These are phyloP conservation scores for Nipponacmea schrenckii DNA, from an alignment of 2,888 invertebrate genomes.

Conservation along the genomic window DNA sequence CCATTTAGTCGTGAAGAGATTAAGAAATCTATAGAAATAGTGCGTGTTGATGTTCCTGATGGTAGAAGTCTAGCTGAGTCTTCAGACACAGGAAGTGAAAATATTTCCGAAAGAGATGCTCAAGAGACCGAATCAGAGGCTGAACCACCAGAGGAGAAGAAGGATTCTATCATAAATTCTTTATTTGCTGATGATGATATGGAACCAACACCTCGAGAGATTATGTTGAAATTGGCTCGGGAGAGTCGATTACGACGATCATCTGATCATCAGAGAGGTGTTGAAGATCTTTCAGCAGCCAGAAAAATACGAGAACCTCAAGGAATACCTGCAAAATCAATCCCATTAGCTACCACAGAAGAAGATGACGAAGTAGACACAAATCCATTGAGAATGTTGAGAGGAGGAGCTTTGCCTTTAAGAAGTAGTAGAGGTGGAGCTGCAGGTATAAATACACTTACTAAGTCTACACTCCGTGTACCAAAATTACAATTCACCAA, in stretches of 20 bases:
- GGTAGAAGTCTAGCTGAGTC: not conserved
- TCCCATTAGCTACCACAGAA: slow-evolving; percentile 55
- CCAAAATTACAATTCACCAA: slow-evolving; percentile 41
- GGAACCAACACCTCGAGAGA: slow-evolving; percentile 60
- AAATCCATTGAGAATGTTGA: slow-evolving; percentile 77
- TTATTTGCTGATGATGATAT: slow-evolving; percentile 51
- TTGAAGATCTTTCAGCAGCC: slow-evolving; percentile 27
- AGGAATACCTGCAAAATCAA: slow-evolving; percentile 56
- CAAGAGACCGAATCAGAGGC: slow-evolving; percentile 19
- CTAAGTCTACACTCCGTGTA: slow-evolving; percentile 33
- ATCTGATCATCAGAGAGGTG: slow-evolving; percentile 57
- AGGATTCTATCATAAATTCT: slow-evolving; percentile 25
- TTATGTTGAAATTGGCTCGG: slow-evolving; percentile 58
- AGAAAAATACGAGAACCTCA: slow-evolving; percentile 58
- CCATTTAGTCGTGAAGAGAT: slow-evolving; percentile 27
- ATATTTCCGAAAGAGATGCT: slow-evolving; percentile 9
- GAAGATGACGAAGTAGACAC: slow-evolving; percentile 67
- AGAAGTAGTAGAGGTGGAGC: slow-evolving; percentile 50
- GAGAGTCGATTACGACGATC: slow-evolving; percentile 56
- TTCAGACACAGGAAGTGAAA: slow-evolving; percentile 11
- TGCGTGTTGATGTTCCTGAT: slow-evolving; percentile 31
- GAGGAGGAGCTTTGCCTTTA: slow-evolving; percentile 61
- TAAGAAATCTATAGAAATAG: slow-evolving; percentile 38
- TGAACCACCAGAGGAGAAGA: slow-evolving; percentile 19
- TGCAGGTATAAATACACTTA: slow-evolving; percentile 50